Evolutionary conservation across 2,888 invertebrate species (phyloP), one percentile per base, ranked within the genome.

Genomic region (Yponomeuta plumbellus): DNA sequence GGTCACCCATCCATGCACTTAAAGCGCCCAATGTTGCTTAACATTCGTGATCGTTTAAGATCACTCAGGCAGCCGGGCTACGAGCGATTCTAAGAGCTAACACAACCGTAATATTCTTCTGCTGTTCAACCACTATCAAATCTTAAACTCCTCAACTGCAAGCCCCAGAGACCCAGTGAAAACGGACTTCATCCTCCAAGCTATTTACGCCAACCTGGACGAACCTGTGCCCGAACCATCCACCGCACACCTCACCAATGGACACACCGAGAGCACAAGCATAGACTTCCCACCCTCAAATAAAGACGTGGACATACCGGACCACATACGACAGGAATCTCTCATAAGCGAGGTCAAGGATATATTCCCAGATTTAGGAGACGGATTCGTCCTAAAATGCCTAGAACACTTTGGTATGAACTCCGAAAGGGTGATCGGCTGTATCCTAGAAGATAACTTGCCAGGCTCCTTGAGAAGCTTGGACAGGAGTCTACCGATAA

Each of bases 341-440:
- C 82, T 94, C 59, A 93, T 95, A 26, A 88, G 91, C 26, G 92
- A 93, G 84, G 94, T 96, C 0, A 94, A 94, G 74, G 96, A 96
- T 76, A 90, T 98, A 67, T 87, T 98, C 61, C 96, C 96, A 2
- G 94, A 97, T 84, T 89, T 97, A 64, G 97, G 97, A 0, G 95
- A 95, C 75, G 96, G 93, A 0, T 94, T 94, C 69, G 92, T 95
- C 44, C 84, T 97, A 83, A 93, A 93, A 76, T 95, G 97, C 73
- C 86, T 98, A 66, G 92, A 95, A 73, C 93, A 95, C 75, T 97
- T 96, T 75, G 93, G 95, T 22, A 95, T 94, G 80, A 93, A 95
- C 73, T 91, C 94, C 0, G 95, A 95, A 71, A 92, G 93, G 72
- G 97, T 97, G 3, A 95, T 98, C 68, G 95, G 97, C 79, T 96